Percentiles rank a stretch among this genome's conserved stretches.
These are phyloP conservation scores for Acronicta psi DNA, from an alignment of 2,888 invertebrate species.

Conservation along the genomic window DNA sequence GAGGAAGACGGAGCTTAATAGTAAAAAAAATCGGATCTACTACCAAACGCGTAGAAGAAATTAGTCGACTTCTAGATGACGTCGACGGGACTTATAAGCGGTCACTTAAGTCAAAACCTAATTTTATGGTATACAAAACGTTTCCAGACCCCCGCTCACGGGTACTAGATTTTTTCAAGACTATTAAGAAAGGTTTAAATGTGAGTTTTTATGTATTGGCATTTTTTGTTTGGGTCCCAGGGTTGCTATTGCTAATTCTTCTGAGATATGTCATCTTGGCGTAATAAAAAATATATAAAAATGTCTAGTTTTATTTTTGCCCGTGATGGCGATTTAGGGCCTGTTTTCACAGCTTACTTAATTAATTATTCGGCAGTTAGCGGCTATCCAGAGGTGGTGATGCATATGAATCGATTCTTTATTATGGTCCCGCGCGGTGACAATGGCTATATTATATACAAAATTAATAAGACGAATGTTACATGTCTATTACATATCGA, in stretches of 20 bases:
- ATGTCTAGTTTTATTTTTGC: background rate
- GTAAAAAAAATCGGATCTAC: background rate
- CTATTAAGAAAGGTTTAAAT: background rate
- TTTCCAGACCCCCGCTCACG: background rate
- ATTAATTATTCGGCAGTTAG: too few species aligned
- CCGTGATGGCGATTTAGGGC: too few species aligned
- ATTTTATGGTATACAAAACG: constrained; percentile 4
- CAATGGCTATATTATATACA: too few species aligned
- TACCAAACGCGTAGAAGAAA: background rate
- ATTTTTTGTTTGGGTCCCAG: constrained; percentile 7
- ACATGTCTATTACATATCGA: too few species aligned
- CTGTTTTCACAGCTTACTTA: too few species aligned
- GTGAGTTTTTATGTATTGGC: constrained; percentile 2
- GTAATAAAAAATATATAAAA: background rate
- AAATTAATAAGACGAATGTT: too few species aligned
- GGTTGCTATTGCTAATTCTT: background rate
- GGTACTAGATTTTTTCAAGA: background rate
- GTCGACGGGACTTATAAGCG: background rate
- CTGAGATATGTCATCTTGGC: background rate
- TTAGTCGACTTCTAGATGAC: background rate
- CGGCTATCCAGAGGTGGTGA: too few species aligned
- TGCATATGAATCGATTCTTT: too few species aligned
- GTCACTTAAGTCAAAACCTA: background rate
- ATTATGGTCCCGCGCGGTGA: too few species aligned
- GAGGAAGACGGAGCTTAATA: background rate